Percentiles rank a stretch among this genome's conserved stretches.
Conservation (phyloP, 2,113 vertebrate genomes). For the Cervus canadensis region DNA sequence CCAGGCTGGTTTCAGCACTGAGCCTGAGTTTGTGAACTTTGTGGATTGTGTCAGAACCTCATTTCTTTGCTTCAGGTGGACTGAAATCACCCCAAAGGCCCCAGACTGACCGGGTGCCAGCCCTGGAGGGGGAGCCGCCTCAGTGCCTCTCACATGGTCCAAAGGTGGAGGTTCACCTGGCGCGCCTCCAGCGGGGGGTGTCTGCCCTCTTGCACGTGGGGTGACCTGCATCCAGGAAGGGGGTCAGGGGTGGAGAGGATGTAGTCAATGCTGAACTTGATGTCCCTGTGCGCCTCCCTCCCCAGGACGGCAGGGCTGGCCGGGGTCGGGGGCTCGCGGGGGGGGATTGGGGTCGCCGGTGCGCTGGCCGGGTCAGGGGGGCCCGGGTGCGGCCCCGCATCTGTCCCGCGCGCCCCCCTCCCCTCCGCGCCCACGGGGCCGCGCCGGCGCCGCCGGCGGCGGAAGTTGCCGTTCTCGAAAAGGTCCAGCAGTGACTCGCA, state of each 20-base stretch:
- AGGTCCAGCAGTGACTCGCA: constrained; percentile 98
- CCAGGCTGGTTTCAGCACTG: neutral
- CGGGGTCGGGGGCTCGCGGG: constrained; percentile 22
- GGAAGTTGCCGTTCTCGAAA: constrained; percentile 97
- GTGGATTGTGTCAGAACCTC: too few species aligned
- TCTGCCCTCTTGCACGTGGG: constrained; percentile 76
- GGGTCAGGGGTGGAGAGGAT: constrained; percentile 95
- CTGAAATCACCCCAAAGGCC: neutral
- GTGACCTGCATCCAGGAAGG: constrained; percentile 80
- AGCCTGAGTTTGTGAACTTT: neutral
- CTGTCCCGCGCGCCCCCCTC: constrained; percentile 61
- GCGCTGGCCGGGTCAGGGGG: too few species aligned
- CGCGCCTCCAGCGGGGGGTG: constrained; percentile 83
- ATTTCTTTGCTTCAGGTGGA: neutral
- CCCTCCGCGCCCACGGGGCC: constrained; percentile 87
- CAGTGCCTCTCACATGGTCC: constrained; percentile 84
- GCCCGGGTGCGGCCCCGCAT: too few species aligned
- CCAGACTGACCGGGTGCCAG: neutral
- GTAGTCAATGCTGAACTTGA: constrained; percentile 99
- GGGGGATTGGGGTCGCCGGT: neutral
- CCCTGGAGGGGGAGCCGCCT: neutral
- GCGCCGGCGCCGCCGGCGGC: constrained; percentile 88
- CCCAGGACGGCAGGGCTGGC: constrained; percentile 73
- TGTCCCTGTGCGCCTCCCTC: constrained; percentile 85
- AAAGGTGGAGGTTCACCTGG: constrained; percentile 87